Evolutionary conservation across 2,888 invertebrate species (phyloP).

Genomic region (Meganola albula): DNA sequence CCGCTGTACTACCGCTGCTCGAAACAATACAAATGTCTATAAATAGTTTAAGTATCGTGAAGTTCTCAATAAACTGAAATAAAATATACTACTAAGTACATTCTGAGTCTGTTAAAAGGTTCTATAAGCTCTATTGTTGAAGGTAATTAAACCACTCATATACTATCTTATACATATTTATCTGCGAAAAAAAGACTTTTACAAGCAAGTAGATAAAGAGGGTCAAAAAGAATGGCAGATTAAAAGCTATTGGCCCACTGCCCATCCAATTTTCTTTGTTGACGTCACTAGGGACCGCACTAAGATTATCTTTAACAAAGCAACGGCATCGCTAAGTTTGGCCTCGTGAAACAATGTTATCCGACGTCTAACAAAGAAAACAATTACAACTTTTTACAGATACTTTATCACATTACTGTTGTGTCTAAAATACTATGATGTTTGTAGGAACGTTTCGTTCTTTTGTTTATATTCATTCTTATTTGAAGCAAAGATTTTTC

Average conservation of each 20-base stretch:
- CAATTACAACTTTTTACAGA: slow-evolving; percentile 51
- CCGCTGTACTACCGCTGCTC: too few species aligned
- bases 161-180: too few species aligned
- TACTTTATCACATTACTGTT: slow-evolving; percentile 41
- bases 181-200: too few species aligned
- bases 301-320: slow-evolving; percentile 75
- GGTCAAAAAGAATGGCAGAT: slow-evolving; percentile 69
- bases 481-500: too few species aligned
- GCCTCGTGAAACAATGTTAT: slow-evolving; percentile 45
- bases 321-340: slow-evolving; percentile 51
- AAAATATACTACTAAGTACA: too few species aligned
- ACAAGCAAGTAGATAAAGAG: slow-evolving; percentile 57
- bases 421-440: slow-evolving; percentile 34
- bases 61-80: too few species aligned
- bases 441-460: slow-evolving; percentile 16
- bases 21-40: too few species aligned
- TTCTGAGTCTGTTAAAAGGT: too few species aligned
- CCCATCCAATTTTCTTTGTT: slow-evolving; percentile 78
- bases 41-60: too few species aligned
- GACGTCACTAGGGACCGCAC: slow-evolving; percentile 64
- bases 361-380: slow-evolving; percentile 41
- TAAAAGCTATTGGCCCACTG: slow-evolving; percentile 75
- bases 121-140: too few species aligned
- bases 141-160: slow-evolving; percentile 34
- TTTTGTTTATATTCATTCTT: slow-evolving; percentile 18